Evolutionary conservation across 2,113 vertebrate genomes (phyloP).

Genomic region (Pygoscelis antarcticus): DNA sequence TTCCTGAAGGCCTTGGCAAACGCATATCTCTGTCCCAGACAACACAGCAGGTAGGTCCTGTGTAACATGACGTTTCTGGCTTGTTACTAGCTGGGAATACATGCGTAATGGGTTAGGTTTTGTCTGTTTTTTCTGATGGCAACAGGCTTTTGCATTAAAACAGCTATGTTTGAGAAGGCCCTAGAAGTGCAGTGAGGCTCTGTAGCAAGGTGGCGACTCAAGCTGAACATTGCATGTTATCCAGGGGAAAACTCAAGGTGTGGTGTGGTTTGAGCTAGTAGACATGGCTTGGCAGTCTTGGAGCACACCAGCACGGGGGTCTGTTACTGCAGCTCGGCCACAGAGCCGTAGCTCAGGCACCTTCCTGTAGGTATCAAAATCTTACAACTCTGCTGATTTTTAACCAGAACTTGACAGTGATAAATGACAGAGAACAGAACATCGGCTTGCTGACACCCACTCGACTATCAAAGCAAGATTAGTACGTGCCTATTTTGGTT

Average conservation of each 20-base stretch:
- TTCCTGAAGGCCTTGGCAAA: neutral
- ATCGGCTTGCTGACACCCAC: slow-evolving; percentile 7
- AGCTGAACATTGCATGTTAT: accelerated
- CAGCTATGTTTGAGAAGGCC: accelerated
- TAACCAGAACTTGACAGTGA: slow-evolving; percentile 6
- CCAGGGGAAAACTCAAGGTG: neutral
- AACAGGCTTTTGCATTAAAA: neutral
- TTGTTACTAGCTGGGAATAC: neutral
- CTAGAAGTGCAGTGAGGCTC: neutral
- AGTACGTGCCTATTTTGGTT: slow-evolving; percentile 18
- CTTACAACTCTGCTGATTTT: neutral
- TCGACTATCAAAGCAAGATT: slow-evolving; percentile 15
- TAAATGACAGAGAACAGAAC: slow-evolving; percentile 29
- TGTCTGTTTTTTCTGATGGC: neutral
- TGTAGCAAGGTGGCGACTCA: neutral
- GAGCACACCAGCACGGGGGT: neutral
- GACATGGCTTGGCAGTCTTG: neutral
- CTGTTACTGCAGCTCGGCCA: neutral
- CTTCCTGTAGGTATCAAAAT: neutral
- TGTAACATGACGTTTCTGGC: neutral
- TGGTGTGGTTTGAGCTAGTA: neutral
- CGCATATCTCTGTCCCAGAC: accelerated
- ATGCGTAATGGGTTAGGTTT: accelerated
- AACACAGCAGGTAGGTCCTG: neutral
- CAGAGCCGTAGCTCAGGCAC: neutral